Evolutionary conservation across 2,797 vertebrate genomes (phyloP).

Genomic region (Sebastes jordani): DNA sequence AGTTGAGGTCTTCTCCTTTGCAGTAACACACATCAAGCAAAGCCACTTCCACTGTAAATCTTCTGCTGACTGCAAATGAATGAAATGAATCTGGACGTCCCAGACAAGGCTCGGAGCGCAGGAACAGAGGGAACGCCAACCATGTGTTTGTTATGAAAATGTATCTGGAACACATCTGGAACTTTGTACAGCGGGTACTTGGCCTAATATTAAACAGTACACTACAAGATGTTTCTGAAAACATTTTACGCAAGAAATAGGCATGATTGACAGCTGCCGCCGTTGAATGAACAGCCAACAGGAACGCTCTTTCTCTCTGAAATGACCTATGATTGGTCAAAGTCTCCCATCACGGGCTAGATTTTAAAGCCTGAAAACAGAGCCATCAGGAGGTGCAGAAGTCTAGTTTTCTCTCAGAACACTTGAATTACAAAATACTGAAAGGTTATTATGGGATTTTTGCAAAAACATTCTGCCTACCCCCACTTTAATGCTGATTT

Average conservation of each 20-base stretch:
- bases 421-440: too few species aligned
- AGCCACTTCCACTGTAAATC: background rate
- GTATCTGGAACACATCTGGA: constrained; percentile 8
- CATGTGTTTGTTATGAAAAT: constrained; percentile 2
- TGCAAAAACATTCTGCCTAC: too few species aligned
- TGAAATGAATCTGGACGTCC: background rate
- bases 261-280: too few species aligned
- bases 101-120: background rate
- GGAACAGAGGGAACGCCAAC: background rate
- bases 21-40: background rate
- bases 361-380: too few species aligned
- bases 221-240: too few species aligned
- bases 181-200: background rate
- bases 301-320: too few species aligned
- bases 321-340: too few species aligned
- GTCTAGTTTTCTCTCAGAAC: too few species aligned
- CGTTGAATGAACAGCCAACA: too few species aligned
- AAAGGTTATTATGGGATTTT: background rate
- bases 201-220: background rate
- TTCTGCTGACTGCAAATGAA: background rate
- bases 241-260: too few species aligned
- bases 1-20: background rate
- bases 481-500: background rate
- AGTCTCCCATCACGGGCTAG: too few species aligned
- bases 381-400: too few species aligned